Evolutionary conservation across 2,113 vertebrate genomes (phyloP).

Genomic region (Albula goreensis): DNA sequence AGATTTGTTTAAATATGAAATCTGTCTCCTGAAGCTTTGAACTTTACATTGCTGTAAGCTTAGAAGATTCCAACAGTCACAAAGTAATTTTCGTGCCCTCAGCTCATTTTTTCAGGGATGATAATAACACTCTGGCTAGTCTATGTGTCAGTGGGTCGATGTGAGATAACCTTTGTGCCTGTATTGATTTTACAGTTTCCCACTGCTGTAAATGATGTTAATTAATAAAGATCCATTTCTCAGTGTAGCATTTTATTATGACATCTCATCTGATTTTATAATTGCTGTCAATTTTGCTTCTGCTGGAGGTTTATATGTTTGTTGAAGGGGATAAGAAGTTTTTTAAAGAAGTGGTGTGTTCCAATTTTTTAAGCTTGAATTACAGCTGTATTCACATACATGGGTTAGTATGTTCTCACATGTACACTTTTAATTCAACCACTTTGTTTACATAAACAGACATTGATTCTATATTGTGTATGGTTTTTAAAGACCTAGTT

Average conservation of each 20-base stretch:
- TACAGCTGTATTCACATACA: neutral
- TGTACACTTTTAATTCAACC: no score
- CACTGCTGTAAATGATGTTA: conserved; percentile 4
- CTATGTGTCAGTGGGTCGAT: neutral
- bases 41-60: neutral
- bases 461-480: no score
- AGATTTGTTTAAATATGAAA: neutral
- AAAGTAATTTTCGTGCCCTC: neutral
- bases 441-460: no score
- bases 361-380: neutral
- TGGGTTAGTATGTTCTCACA: no score
- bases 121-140: neutral
- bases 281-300: neutral
- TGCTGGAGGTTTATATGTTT: neutral
- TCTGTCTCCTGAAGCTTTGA: neutral
- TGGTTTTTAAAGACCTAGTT: no score
- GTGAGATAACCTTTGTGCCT: neutral
- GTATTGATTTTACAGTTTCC: conserved; percentile 5
- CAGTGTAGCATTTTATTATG: neutral
- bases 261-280: neutral
- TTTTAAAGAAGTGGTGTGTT: neutral
- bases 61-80: neutral
- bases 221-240: neutral
- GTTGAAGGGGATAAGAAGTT: neutral
- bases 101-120: neutral